Percentiles rank a stretch among this genome's conserved stretches.
phyloP scores from a whole-genome alignment of 2,888 invertebrate species.

The Tuberolachnus salignus region DNA sequence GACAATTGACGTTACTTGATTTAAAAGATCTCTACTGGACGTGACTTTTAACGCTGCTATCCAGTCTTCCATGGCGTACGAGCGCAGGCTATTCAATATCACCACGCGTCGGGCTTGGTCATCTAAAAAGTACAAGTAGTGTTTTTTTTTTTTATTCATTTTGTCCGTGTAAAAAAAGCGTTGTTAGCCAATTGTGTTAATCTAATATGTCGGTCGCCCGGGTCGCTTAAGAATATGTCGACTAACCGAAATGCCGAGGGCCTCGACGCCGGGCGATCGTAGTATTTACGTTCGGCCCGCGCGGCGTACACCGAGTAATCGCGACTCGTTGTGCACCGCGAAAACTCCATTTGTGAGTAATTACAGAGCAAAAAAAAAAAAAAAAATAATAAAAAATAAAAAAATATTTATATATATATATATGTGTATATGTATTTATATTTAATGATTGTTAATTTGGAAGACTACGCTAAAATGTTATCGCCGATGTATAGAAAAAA shows the following conservation, averaged over 20 bases:
- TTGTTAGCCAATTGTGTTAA: not conserved
- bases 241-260: conserved; percentile 10
- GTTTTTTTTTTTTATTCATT: no score
- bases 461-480: not conserved
- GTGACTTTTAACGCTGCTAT: conserved; percentile 80
- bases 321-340: not conserved
- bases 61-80: conserved; percentile 83
- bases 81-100: not conserved
- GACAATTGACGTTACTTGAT: conserved; percentile 62
- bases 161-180: not conserved
- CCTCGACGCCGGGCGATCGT: not conserved
- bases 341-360: not conserved
- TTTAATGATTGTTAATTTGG: conserved; percentile 7
- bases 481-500: not conserved
- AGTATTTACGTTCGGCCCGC: not conserved
- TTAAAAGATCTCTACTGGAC: conserved; percentile 65
- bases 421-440: no score
- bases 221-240: not conserved
- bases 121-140: conserved; percentile 34
- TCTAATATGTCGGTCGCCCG: not conserved
- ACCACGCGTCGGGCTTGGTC: conserved; percentile 8
- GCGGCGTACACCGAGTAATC: not conserved
- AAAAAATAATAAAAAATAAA: no score
- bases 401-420: conserved; percentile 7
- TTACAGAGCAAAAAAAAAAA: no score